Base-by-base conservation (phyloP, 2,888 invertebrate genomes). In the Diloba caeruleocephala region DNA sequence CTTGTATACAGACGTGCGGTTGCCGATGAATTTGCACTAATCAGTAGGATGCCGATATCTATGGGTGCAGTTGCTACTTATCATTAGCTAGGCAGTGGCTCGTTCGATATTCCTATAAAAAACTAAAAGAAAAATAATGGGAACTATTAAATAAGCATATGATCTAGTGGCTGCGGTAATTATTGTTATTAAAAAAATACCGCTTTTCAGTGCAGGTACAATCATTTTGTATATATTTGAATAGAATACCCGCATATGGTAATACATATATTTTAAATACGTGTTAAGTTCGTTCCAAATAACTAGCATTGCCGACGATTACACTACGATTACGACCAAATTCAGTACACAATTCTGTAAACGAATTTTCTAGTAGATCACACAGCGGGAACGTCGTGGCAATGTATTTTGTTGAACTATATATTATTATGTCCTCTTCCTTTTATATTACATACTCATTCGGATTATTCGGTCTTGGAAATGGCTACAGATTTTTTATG, bases 401-500 rank as follows among this genome's bases (percentile, higher is more conserved):
- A 15, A 80, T 81, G 77, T 48, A 68, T 61, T 61, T 69, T 15
- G 5, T 57, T 3, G 43, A 57, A 56, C 29, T 76, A 31, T 65
- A 38, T 43, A 54, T 76, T 34, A 49, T 77, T 41, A 36, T 74
- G 9, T 58, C 67, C 17, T 48, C 71, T 12, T 79, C 71, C 19
- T 37, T 78, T 14, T 58, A 38, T 61, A 54, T 69, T n/a, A 57
- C 70, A 4, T 45, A 67, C 17, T 66, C 78, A 8, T 68, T 85
- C 12, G 73, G 69, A n/a, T 69, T 86, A 9, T 74, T 73, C 14
- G 73, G 79, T 17, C 56, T 81, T 21, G 65, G 72, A 8, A 76
- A 79, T 45, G 79, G 80, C 8, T 85, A 84, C 29, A 76, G 79
- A 52, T 75, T 74, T 51, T 54, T 89, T 9, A 53, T 78, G 7